These are phyloP conservation scores for Pipa parva DNA, from an alignment of 2,113 vertebrate genomes.

Conservation along the genomic window DNA sequence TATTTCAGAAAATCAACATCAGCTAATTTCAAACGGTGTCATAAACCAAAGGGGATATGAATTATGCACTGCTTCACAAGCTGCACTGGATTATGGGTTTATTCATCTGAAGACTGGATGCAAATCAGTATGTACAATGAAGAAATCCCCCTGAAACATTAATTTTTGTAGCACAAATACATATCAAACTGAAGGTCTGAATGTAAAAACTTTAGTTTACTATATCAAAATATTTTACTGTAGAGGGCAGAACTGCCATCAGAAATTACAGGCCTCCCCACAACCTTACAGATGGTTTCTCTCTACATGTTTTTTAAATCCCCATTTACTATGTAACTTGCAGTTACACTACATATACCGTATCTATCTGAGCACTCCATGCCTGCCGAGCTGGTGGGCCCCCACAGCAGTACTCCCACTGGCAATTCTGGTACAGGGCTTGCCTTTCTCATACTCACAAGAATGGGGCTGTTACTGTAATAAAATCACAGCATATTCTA, in stretches of 20 bases:
- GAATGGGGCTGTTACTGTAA: no score
- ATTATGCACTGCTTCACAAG: constrained; percentile 53
- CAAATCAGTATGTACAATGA: constrained; percentile 61
- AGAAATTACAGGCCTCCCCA: no score
- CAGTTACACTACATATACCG: no score
- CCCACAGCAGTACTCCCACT: no score
- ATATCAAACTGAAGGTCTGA: constrained; percentile 8
- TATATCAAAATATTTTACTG: neutral
- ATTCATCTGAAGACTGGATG: constrained; percentile 58
- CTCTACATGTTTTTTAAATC: no score
- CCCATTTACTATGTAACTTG: no score
- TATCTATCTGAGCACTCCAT: no score
- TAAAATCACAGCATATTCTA: no score
- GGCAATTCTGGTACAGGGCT: no score
- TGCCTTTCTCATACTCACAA: no score
- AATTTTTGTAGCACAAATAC: constrained; percentile 8
- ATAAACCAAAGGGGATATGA: constrained; percentile 50
- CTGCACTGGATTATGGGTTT: constrained; percentile 51
- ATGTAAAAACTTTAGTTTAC: neutral
- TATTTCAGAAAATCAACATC: constrained; percentile 43
- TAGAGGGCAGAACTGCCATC: neutral
- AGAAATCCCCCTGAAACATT: constrained; percentile 45
- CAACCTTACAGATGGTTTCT: no score
- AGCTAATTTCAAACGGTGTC: constrained; percentile 53
- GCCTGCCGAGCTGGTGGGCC: no score